Base-by-base conservation (phyloP, 2,113 vertebrate genomes). In the Sminthopsis crassicaudata region DNA sequence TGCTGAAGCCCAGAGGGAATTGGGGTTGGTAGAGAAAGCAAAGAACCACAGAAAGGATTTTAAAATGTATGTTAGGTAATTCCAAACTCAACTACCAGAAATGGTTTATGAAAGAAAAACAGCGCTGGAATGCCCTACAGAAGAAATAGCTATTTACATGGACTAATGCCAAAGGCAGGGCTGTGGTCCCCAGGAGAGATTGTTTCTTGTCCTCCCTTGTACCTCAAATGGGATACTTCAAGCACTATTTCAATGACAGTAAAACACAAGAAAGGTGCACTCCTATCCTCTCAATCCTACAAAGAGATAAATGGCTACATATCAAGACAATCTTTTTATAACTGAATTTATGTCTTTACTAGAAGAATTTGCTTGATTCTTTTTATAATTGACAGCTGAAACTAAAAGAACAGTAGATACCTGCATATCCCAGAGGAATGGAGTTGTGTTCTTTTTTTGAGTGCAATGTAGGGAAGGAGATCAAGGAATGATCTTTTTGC, bases 381-480 rank as follows among this genome's bases (percentile, higher is more conserved):
- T 97, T 96, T 19, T 98, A 97, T 96, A 95, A n/a, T 91, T 95
- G 50, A 96, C 97, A 96, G 50, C 94, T 91, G 96, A 95, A 46
- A 55, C 51, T 7, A 51, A 93, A 95, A 97, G 96, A 96, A 91
- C 2, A 0, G 57, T 92, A 95, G 97, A 96, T 97, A 97, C 95
- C 97, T 98, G 97, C 95, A 94, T 0, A 48, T 97, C 95, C 94
- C 93, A 97, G 97, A 97, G 91, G 95, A 89, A 88, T 76, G 76
- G 30, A 46, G 0, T 52, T 90, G 0, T 90, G 26, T 51, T 90
- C 14, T 50, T 93, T 91, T 96, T 96, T 94, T 91, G 93, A 25
- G 92, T 97, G 97, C 96, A 98, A 97, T 98, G 97, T 96, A 97
- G 96, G 96, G 60, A 84, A 96, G 98, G 96, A 94, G 91, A 89